Conservation (phyloP, 2,797 vertebrate genomes). For the Eupleurogrammus muticus region DNA sequence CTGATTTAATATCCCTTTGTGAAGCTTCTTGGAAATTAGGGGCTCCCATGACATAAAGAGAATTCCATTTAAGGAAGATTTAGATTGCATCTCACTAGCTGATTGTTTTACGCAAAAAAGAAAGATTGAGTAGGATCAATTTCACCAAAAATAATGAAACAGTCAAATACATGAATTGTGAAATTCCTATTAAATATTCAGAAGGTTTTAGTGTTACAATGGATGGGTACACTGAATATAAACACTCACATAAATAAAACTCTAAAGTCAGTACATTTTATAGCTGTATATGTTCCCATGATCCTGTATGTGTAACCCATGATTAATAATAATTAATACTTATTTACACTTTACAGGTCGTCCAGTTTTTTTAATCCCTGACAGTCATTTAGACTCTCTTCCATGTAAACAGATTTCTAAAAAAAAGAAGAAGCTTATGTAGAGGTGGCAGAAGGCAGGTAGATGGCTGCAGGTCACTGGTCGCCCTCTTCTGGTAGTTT, state of each 20-base stretch:
- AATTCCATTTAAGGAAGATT: neutral
- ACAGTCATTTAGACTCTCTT: neutral
- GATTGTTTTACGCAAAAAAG: neutral
- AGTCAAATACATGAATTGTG: neutral
- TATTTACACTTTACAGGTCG: slow-evolving; percentile 21
- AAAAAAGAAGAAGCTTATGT: neutral
- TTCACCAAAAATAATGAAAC: neutral
- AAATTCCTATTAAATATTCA: slow-evolving; percentile 3
- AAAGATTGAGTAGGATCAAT: neutral
- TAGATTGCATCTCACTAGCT: neutral
- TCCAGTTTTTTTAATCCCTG: neutral
- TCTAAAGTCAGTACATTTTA: neutral
- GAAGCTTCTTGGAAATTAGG: neutral
- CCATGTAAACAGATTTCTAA: slow-evolving; percentile 1
- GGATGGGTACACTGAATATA: neutral
- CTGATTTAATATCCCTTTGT: neutral
- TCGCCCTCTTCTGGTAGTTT: slow-evolving; percentile 79
- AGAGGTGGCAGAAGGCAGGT: neutral
- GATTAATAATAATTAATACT: neutral
- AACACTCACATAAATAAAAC: neutral
- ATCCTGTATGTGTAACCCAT: neutral
- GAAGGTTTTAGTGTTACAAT: neutral
- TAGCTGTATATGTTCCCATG: neutral
- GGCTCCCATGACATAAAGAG: neutral
- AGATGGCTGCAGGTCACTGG: slow-evolving; percentile 33